A percentile compares a stretch with the other conserved stretches of the same genome.
phyloP scores from a whole-genome alignment of 2,113 vertebrate genomes.

The Uria lomvia region DNA sequence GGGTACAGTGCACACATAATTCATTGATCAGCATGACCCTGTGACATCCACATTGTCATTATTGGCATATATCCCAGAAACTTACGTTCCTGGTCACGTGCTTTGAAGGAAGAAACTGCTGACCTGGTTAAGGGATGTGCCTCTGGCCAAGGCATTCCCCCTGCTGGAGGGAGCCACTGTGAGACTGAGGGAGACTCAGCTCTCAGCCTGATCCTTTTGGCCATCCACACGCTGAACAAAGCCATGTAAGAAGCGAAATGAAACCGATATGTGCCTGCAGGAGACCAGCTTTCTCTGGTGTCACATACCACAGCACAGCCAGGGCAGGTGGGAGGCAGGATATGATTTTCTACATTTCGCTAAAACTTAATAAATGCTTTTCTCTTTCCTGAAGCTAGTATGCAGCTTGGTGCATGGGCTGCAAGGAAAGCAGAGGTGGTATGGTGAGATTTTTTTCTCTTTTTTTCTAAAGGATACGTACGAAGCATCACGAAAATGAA shows the following conservation, averaged over 20 bases:
- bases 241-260: background rate
- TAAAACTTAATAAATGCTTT: background rate
- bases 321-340: background rate
- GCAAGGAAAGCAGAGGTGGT: background rate
- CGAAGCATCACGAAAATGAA: background rate
- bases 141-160: background rate
- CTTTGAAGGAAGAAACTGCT: background rate
- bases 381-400: background rate
- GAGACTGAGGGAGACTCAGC: background rate
- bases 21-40: background rate
- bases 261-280: background rate
- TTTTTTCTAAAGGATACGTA: background rate
- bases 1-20: fast-evolving
- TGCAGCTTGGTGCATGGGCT: background rate
- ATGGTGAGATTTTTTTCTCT: background rate
- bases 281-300: background rate
- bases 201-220: background rate
- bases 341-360: background rate
- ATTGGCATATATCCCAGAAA: background rate
- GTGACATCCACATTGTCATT: background rate
- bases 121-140: background rate
- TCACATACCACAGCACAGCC: background rate
- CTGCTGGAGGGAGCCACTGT: background rate
- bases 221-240: background rate
- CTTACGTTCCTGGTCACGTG: background rate